Conservation (phyloP, 92 coral and sea anemone genomes). For the Plumapathes pennacea region DNA sequence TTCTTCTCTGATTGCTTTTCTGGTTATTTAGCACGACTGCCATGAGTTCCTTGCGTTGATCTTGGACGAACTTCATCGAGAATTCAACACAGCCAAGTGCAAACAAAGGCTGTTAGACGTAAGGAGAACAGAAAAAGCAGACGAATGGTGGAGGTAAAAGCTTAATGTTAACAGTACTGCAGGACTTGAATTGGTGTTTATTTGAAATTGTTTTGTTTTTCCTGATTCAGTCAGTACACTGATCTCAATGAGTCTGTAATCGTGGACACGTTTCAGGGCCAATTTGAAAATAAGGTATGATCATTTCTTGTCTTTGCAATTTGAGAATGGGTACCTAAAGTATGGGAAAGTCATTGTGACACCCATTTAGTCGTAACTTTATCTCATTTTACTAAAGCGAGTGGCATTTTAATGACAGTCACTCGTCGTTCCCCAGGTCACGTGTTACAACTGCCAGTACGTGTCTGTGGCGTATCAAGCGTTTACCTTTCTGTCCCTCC, state of each 20-base stretch:
- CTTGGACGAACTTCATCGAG: constrained; percentile 78
- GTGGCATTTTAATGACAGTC: no score
- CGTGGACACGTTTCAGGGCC: constrained; percentile 84
- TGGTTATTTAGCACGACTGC: constrained; percentile 69
- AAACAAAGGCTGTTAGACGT: no score
- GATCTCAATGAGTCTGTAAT: constrained; percentile 64
- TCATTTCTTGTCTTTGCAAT: not conserved
- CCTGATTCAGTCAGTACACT: constrained; percentile 61
- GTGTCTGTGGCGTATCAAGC: constrained; percentile 64
- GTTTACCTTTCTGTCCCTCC: constrained; percentile 74
- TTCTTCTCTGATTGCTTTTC: no score
- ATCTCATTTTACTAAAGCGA: no score
- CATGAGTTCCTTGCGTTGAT: constrained; percentile 80
- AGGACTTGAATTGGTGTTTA: no score
- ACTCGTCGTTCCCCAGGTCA: constrained; percentile 37
- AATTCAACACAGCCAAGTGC: constrained; percentile 48
- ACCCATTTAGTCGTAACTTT: no score
- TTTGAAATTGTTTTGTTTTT: no score
- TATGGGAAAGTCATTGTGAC: no score
- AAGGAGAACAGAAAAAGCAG: constrained; percentile 20
- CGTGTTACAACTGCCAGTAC: constrained; percentile 68
- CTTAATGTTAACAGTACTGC: no score
- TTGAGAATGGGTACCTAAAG: not conserved
- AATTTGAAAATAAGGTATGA: constrained; percentile 65
- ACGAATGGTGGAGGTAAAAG: constrained; percentile 71